Base-by-base conservation (phyloP, 2,797 vertebrate genomes). In the Setipinna tenuifilis region DNA sequence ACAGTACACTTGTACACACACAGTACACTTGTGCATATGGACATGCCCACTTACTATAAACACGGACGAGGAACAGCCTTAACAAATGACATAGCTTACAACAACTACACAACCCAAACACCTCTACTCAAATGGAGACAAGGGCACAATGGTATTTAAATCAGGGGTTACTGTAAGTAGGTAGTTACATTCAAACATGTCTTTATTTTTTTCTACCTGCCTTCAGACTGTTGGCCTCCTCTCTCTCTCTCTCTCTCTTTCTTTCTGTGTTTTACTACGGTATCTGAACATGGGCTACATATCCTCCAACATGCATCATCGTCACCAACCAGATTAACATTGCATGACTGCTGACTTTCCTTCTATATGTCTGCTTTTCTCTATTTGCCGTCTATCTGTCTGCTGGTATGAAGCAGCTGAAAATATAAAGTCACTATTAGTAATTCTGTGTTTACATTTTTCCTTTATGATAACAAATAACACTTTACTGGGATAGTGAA, bases 131-230 rank as follows among this genome's bases (percentile, higher is more conserved):
- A 88, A 88, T 87, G 89, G 88, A 88, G 88, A 88, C 89, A 84
- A 88, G 84, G 92, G 86, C 87, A 90, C 83, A 91, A 85, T 90
- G 86, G 71, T 44, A 21, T 44, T 44, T 19, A 19, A 44, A 44
- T 21, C 71, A 21, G 31, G 35, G 31, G 31, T 19, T 78, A n/a
- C n/a, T n/a, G n/a, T n/a, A 19, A 78, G 35, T 78, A 31, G 17
- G 71, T 44, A 41, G 41, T 44, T 21, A 44, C 6, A 44, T 44
- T 21, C 28, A 16, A 19, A 14, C 50, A 9, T 54, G 50, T 54
- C 50, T 54, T 78, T 19, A 78, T 16, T 31, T 75, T 28, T 19
- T 7, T 44, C 17, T 19, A 5, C 71, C 35, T 54, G 50, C 50
- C 14, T 14, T 54, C 9, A 9, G 50, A 54, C 7, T 7, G 9